Base-by-base conservation (phyloP, 2,888 invertebrate species). In the Spodoptera littoralis region DNA sequence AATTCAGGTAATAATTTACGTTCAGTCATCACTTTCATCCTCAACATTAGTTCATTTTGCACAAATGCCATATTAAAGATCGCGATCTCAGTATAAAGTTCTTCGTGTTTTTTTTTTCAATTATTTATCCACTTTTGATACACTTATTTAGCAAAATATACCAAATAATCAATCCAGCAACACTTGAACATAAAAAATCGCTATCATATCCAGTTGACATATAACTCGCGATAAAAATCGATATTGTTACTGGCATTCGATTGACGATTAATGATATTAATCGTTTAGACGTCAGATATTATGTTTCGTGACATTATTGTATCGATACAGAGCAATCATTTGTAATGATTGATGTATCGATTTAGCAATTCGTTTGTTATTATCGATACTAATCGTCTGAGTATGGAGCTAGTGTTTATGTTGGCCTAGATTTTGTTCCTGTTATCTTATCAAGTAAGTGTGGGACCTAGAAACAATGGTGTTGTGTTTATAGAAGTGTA, bases 201-300 rank as follows among this genome's bases (percentile, higher is more conserved):
- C 47, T 50, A 52, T 45, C 47, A 22, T 13, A 44, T 57, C 55
- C 41, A 67, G 24, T 48, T 59, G 64, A 77, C 55, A 65, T 65
- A 79, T 76, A 60, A 47, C 36, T 48, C 11, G 47, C 47, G 79
- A 80, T 82, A 70, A 67, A 49, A 63, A 80, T 82, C 79, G 61
- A 58, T 67, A 73, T 64, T 73, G 13, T 64, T 67, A 73, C 66
- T 76, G 71, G 59, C 70, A 60, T 76, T 70, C 65, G 65, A 67
- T 76, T 76, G 68, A 63, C 77, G 73, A 77, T 71, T 74, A 52
- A 71, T 67, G 74, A 80, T 81, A 54, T 59, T 53, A 70, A 77
- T 76, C 70, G 65, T 64, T 66, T 67, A 66, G 59, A 73, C 61
- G 70, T 59, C 70, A 73, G 53, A 58, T 53, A 36, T 36, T 36